Conservation (phyloP, 1,140 invertebrate genomes). For the Ganaspis sp. region DNA sequence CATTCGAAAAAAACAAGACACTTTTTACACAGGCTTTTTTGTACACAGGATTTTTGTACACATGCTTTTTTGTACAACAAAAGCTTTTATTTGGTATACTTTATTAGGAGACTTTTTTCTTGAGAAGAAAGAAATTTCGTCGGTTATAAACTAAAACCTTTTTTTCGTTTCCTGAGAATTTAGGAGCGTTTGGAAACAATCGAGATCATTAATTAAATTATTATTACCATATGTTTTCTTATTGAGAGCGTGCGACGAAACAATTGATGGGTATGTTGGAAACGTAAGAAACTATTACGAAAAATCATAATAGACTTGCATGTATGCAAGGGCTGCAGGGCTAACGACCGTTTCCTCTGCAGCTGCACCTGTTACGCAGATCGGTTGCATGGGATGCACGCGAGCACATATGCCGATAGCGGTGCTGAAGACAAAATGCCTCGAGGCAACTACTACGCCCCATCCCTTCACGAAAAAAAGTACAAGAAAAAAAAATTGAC, state of each 20-base stretch:
- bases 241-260: slow-evolving; percentile 56
- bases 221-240: slow-evolving; percentile 19
- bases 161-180: not conserved
- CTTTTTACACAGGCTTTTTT: too few species aligned
- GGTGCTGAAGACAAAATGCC: slow-evolving; percentile 58
- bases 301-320: slow-evolving; percentile 67
- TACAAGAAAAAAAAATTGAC: slow-evolving; percentile 6
- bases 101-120: too few species aligned
- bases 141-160: not conserved
- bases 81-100: too few species aligned
- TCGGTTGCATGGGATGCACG: slow-evolving; percentile 59
- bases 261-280: slow-evolving; percentile 59
- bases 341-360: slow-evolving; percentile 68
- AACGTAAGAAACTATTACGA: slow-evolving; percentile 63
- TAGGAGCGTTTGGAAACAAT: not conserved
- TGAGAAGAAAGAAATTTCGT: not conserved
- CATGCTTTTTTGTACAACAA: too few species aligned
- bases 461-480: not conserved
- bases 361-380: slow-evolving; percentile 66
- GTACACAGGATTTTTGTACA: too few species aligned
- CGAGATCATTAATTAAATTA: slow-evolving; percentile 4
- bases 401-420: slow-evolving; percentile 67
- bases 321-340: slow-evolving; percentile 60
- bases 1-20: too few species aligned
- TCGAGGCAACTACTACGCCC: slow-evolving; percentile 53